Evolutionary conservation across 2,888 invertebrate species (phyloP), one percentile per base, ranked within the genome.

Genomic region (Cryptus armator): DNA sequence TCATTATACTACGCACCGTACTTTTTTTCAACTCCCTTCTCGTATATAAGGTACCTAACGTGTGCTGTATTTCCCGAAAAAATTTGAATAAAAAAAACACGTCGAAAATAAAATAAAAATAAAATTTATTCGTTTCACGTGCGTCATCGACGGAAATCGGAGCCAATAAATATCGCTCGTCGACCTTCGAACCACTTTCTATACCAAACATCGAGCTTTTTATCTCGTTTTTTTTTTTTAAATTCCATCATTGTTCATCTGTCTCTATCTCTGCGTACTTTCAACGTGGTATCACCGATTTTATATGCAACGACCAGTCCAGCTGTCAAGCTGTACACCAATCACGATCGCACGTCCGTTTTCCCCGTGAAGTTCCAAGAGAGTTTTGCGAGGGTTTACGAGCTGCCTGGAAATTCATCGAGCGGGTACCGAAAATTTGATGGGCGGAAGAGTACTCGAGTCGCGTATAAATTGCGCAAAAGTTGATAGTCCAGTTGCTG

Each of bases 371-470:
- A 74, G 53, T 62, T 83, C 32, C 59, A 59, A 67, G 44, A 16
- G 59, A 67, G 56, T 59, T 77, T 66, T 19, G 78, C 71, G 66
- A 46, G 67, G 68, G 59, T 78, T 83, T 68, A 74, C 78, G 83
- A 62, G 78, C 74, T 51, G 78, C 19, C 67, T 64, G 74, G 51
- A 83, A 79, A 79, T 83, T 79, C 79, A 79, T 79, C 64, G 79
- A 75, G 79, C 68, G n/a, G 74, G 74, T 51, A 56, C 53, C 59
- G 68, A 83, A 83, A 83, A 75, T 83, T 83, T 83, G 83, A 83
- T 79, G 75, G 70, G 53, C 67, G 74, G 62, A 79, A 83, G 83
- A 70, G 83, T 79, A 64, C 83, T 83, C 70, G 75, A 79, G 68
- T 70, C 74, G 75, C 75, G 74, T 79, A 83, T 83, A 75, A 83